Evolutionary conservation across 2,797 vertebrate genomes (phyloP), one percentile per base, ranked within the genome.

Genomic region (Tenualosa thibaudeaui): DNA sequence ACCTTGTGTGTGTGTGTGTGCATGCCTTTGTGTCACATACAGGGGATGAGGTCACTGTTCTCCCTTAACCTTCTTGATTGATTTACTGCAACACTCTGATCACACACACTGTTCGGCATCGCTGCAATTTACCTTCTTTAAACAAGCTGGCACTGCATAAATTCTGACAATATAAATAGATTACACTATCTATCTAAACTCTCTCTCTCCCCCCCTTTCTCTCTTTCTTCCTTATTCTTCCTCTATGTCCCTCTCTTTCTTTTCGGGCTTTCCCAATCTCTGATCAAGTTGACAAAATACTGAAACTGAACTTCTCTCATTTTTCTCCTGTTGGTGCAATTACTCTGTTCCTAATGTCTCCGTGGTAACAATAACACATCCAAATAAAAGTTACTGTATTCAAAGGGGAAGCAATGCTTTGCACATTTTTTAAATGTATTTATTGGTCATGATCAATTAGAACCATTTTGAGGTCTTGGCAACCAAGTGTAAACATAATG

Each of bases 401-500:
- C 65, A 31, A 71, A 40, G 65, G 31, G 65, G 31, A 71, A 13
- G 89, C 89, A 90, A 90, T 92, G 91, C 88, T 89, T 43, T 87
- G 88, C 88, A 93, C 90, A 87, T 89, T 40, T 40, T 90, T 91
- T 89, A 92, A 92, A 96, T 97, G 97, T 97, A 97, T 95, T 94
- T 96, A 96, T 95, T 96, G 96, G 96, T 98, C 96, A 96, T 96
- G 96, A 98, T 97, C 97, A 98, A 97, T 98, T 98, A 97, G 92
- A 90, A 92, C 93, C 94, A 94, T 96, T 96, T 97, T 95, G 96
- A 95, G 95, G 90, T 94, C 93, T 92, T 92, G 93, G 94, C 93
- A 96, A 94, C 93, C 96, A 96, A 97, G 94, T 94, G 96, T 95
- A 97, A 97, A 97, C 96, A 97, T 93, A 95, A 96, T 96, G 94